A percentile compares a stretch with the other conserved stretches of the same genome.
These are phyloP conservation scores for Rhorus exstirpatorius DNA, from an alignment of 2,888 invertebrate species.

Conservation along the genomic window DNA sequence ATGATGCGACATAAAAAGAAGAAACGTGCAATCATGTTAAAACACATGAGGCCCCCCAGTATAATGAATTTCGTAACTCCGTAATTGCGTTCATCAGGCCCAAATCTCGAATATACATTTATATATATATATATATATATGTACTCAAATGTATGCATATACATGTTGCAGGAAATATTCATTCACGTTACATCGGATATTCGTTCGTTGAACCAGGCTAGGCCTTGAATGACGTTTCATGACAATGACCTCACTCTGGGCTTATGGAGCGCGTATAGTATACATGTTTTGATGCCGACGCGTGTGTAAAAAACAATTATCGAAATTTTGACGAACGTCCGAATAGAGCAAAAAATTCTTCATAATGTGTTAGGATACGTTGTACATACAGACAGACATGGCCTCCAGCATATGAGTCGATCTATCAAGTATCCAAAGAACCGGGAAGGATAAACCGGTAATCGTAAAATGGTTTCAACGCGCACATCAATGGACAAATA, in stretches of 20 bases:
- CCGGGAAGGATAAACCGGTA: constrained; percentile 71
- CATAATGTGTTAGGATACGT: background rate
- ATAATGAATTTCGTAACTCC: constrained; percentile 56
- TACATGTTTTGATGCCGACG: constrained; percentile 31
- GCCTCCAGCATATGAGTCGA: too few relatives aligned
- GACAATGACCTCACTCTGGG: constrained; percentile 49
- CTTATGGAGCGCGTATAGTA: background rate
- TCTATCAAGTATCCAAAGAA: too few relatives aligned
- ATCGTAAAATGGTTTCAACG: constrained; percentile 73
- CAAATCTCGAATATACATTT: constrained; percentile 32
- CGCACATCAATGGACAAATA: constrained; percentile 47
- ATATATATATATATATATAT: constrained; percentile 2
- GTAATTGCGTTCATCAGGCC: constrained; percentile 52
- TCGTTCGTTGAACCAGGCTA: constrained; percentile 65
- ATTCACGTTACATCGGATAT: constrained; percentile 33
- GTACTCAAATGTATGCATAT: background rate
- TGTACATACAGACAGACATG: background rate
- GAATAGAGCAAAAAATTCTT: background rate
- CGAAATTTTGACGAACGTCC: constrained; percentile 15
- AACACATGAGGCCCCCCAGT: constrained; percentile 20
- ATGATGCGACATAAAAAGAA: constrained; percentile 32
- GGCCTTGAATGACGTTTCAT: constrained; percentile 60
- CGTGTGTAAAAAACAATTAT: constrained; percentile 51
- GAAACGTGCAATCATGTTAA: constrained; percentile 24
- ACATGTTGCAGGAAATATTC: constrained; percentile 11